phyloP scores from a whole-genome alignment of 2,113 vertebrate genomes.

The Lota lota region DNA sequence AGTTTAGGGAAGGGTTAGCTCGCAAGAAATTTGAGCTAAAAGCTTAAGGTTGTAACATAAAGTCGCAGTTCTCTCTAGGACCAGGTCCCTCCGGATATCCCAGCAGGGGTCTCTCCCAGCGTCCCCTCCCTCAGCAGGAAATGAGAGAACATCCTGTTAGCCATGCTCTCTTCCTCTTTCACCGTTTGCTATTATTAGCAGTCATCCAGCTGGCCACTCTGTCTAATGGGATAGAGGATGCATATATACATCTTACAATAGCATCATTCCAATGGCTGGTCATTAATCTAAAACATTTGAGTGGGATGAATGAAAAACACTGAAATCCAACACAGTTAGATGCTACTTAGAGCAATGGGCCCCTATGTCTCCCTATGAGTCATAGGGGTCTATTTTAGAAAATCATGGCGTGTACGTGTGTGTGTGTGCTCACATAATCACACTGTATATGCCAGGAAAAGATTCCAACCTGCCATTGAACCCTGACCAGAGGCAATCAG shows the following conservation, averaged over 20 bases:
- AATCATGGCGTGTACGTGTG: too few relatives aligned
- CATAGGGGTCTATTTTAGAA: too few relatives aligned
- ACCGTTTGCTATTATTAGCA: constrained; percentile 51
- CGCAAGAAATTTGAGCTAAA: too few relatives aligned
- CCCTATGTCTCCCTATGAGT: too few relatives aligned
- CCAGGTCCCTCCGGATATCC: constrained; percentile 49
- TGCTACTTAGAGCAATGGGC: too few relatives aligned
- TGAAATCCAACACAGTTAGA: too few relatives aligned
- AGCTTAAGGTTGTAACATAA: too few relatives aligned
- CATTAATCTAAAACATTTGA: too few relatives aligned
- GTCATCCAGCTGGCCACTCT: constrained; percentile 28
- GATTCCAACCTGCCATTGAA: constrained; percentile 45
- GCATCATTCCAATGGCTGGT: background rate
- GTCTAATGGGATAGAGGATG: background rate
- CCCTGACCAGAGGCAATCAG: constrained; percentile 33
- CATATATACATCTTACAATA: background rate
- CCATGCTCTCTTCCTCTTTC: constrained; percentile 60
- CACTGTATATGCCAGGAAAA: constrained; percentile 24
- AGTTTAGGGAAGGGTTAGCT: too few relatives aligned
- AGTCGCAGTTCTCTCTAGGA: constrained; percentile 20
- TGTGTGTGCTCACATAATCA: background rate
- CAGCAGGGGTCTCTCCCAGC: constrained; percentile 51
- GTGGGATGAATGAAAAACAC: too few relatives aligned
- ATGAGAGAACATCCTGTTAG: constrained; percentile 64
- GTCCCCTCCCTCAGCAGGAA: constrained; percentile 58